phyloP scores from a whole-genome alignment of 1,140 invertebrate genomes.

The Tetragonula clypearis region DNA sequence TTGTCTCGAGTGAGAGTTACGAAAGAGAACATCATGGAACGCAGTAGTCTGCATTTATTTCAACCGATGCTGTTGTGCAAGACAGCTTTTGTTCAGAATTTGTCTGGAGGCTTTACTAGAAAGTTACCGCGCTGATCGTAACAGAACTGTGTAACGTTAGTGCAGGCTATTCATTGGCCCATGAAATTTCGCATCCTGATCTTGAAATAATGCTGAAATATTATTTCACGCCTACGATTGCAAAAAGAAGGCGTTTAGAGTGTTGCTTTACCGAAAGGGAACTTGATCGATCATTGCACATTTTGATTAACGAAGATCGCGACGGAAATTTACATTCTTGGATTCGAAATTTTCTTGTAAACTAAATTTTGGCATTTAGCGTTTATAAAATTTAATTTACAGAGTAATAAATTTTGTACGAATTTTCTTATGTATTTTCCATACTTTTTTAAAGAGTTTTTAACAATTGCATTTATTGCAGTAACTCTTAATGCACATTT shows the following conservation, averaged over 20 bases:
- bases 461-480: too few relatives aligned
- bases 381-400: too few relatives aligned
- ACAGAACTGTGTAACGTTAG: conserved; percentile 11
- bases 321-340: not conserved
- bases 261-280: not conserved
- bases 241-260: not conserved
- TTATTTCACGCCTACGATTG: not conserved
- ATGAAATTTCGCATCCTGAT: conserved; percentile 17
- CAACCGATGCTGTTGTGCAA: conserved; percentile 45
- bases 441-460: too few relatives aligned
- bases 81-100: conserved; percentile 33
- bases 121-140: conserved; percentile 31
- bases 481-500: too few relatives aligned
- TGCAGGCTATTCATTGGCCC: not conserved
- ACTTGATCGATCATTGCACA: not conserved
- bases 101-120: conserved; percentile 35
- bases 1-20: conserved; percentile 27
- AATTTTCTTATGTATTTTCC: too few relatives aligned
- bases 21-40: conserved; percentile 14
- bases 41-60: conserved; percentile 22
- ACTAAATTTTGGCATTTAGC: too few relatives aligned
- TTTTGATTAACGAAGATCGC: not conserved
- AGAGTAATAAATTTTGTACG: too few relatives aligned
- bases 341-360: not conserved
- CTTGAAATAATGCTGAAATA: conserved; percentile 1